phyloP scores from a whole-genome alignment of 2,113 vertebrate genomes.

The Dicentrarchus labrax region DNA sequence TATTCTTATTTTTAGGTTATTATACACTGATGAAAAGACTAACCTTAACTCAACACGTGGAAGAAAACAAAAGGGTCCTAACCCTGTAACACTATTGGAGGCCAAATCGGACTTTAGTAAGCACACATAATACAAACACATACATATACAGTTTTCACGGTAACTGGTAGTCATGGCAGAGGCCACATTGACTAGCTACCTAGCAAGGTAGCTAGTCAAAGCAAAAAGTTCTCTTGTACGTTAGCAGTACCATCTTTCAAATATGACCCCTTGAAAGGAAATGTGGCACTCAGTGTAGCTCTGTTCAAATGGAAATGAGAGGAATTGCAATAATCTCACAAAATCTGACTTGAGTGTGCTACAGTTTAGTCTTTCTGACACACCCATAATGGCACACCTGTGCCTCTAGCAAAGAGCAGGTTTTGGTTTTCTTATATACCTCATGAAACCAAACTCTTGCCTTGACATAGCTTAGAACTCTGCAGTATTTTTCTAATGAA shows the following conservation, averaged over 20 bases:
- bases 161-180: conserved; percentile 51
- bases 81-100: neutral
- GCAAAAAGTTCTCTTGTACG: neutral
- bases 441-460: conserved; percentile 65
- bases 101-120: conserved; percentile 10
- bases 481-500: conserved; percentile 32
- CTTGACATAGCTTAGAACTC: conserved; percentile 19
- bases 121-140: neutral
- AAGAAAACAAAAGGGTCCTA: neutral
- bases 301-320: conserved; percentile 18
- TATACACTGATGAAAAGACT: too few relatives aligned
- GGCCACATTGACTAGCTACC: conserved; percentile 12
- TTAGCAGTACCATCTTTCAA: neutral
- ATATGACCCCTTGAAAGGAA: neutral
- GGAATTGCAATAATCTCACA: neutral
- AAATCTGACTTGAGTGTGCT: conserved; percentile 14
- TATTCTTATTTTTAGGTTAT: too few relatives aligned
- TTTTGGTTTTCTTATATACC: conserved; percentile 14
- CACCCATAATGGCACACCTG: conserved; percentile 5
- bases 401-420: conserved; percentile 28
- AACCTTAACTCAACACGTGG: neutral
- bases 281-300: neutral
- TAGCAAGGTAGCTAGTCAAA: too few relatives aligned
- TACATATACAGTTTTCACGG: conserved; percentile 55
- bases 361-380: neutral